These are phyloP conservation scores for Ploceus nigricollis DNA, from an alignment of 2,113 vertebrate species.

Conservation along the genomic window DNA sequence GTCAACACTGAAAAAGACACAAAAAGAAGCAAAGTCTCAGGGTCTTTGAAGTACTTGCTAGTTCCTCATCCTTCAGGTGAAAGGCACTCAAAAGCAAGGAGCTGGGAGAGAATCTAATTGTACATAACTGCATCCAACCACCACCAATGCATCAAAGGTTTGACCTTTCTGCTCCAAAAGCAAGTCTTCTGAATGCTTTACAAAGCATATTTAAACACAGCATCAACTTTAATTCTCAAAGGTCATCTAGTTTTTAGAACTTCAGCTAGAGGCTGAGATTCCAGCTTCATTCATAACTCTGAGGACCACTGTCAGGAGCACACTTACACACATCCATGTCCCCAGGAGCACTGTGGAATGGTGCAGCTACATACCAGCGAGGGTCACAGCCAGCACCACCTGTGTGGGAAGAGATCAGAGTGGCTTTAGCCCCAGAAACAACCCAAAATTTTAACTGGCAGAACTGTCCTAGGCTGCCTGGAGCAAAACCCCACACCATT, in stretches of 20 bases:
- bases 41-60: neutral
- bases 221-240: neutral
- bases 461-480: neutral
- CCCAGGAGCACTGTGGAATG: neutral
- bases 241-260: neutral
- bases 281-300: neutral
- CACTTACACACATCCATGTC: neutral
- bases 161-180: neutral
- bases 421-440: neutral
- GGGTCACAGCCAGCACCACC: neutral
- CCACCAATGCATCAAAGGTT: neutral
- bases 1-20: neutral
- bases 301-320: neutral
- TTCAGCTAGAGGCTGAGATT: neutral
- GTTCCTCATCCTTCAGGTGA: neutral
- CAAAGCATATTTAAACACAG: neutral
- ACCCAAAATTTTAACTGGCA: neutral
- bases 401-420: neutral
- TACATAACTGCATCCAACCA: neutral
- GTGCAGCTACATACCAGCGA: neutral
- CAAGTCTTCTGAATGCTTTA: neutral
- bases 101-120: fast-evolving
- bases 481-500: neutral
- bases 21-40: neutral
- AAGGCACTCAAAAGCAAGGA: neutral